These are phyloP conservation scores for Sebastes trivittatus DNA, from an alignment of 2,797 vertebrate species.

Conservation along the genomic window DNA sequence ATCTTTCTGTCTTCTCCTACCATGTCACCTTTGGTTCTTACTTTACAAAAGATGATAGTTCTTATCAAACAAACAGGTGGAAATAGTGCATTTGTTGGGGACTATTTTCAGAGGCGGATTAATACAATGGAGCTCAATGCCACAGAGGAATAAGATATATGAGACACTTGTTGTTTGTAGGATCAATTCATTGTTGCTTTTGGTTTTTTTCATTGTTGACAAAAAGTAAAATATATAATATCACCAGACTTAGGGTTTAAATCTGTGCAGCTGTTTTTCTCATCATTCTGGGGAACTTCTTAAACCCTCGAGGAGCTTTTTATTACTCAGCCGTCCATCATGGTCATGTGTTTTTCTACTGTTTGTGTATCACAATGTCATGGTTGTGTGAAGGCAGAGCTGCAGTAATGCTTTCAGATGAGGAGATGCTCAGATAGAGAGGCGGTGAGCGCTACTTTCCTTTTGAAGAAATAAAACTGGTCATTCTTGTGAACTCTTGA, in stretches of 20 bases:
- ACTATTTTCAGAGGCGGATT: too few relatives aligned
- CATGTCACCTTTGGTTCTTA: too few relatives aligned
- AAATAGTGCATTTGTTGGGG: too few relatives aligned
- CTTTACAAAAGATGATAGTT: too few relatives aligned
- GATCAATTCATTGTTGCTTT: too few relatives aligned
- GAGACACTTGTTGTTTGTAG: too few relatives aligned
- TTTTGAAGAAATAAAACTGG: neutral
- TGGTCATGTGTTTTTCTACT: slow-evolving; percentile 4
- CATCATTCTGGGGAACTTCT: neutral
- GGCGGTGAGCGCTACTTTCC: neutral
- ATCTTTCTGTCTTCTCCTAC: neutral
- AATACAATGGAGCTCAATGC: too few relatives aligned
- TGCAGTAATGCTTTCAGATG: neutral
- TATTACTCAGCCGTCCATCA: slow-evolving; percentile 32
- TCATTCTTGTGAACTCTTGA: neutral
- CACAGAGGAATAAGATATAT: too few relatives aligned
- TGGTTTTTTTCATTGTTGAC: too few relatives aligned
- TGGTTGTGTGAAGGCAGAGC: neutral
- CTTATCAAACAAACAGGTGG: too few relatives aligned
- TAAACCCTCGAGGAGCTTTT: neutral
- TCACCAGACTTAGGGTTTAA: neutral
- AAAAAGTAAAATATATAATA: too few relatives aligned
- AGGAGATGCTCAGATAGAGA: neutral
- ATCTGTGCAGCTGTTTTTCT: neutral
- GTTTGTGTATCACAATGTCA: neutral